Percentiles rank a stretch among this genome's conserved stretches.
Evolutionary conservation across 2,888 invertebrate genomes (phyloP).

Genomic region (Embidobia sp.): DNA sequence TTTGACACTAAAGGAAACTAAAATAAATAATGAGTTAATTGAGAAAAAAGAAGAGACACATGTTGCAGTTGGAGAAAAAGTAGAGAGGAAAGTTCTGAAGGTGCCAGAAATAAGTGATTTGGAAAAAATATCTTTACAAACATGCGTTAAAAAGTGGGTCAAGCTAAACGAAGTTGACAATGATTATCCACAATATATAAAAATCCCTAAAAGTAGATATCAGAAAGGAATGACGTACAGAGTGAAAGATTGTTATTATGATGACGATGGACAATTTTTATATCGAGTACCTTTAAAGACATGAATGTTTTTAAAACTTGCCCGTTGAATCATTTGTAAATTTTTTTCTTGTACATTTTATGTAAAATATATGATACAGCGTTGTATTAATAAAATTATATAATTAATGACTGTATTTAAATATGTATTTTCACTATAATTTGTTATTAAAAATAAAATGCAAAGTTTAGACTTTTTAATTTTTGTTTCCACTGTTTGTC

Average conservation of each 20-base stretch:
- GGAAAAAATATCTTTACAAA: constrained; percentile 58
- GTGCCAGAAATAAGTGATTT: neutral
- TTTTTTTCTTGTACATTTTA: no score
- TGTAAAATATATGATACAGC: no score
- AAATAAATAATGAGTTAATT: neutral
- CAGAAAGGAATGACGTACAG: constrained; percentile 87
- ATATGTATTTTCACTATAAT: no score
- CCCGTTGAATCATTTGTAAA: no score
- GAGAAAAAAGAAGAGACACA: constrained; percentile 2
- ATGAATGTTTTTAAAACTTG: no score
- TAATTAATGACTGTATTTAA: no score
- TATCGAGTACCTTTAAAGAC: constrained; percentile 90
- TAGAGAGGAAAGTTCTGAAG: neutral
- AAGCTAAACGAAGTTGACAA: constrained; percentile 73
- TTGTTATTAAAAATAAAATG: no score
- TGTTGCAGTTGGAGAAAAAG: neutral
- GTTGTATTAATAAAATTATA: no score
- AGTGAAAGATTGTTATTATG: constrained; percentile 90
- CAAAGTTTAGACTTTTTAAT: no score
- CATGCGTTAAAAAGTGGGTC: constrained; percentile 76
- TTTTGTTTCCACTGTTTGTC: no score
- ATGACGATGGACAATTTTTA: constrained; percentile 90
- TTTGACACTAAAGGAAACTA: no score
- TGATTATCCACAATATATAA: constrained; percentile 84
- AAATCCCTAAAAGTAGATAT: constrained; percentile 86